Conservation (phyloP, 2,113 vertebrate genomes). For the Embiotoca jacksoni region DNA sequence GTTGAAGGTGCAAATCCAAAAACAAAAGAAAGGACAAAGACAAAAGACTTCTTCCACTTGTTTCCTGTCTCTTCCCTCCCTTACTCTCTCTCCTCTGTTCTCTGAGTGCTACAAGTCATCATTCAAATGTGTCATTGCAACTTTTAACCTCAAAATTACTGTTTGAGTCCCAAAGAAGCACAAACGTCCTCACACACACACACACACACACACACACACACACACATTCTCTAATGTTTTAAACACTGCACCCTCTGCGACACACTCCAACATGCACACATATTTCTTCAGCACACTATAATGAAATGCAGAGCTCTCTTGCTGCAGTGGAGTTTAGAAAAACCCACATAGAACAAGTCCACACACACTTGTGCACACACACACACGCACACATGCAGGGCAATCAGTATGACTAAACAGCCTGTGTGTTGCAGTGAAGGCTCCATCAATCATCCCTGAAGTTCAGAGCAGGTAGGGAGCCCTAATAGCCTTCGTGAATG, state of each 20-base stretch:
- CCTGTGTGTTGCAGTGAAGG: slow-evolving; percentile 61
- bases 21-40: no score
- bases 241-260: neutral
- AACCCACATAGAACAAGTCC: slow-evolving; percentile 12
- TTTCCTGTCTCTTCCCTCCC: neutral
- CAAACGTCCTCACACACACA: neutral
- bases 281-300: neutral
- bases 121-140: slow-evolving; percentile 21
- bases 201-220: neutral
- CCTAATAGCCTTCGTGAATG: slow-evolving; percentile 53
- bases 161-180: slow-evolving; percentile 16
- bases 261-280: neutral
- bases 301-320: slow-evolving; percentile 7
- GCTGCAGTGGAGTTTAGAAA: slow-evolving; percentile 11
- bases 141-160: slow-evolving; percentile 33
- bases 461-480: slow-evolving; percentile 53
- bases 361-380: slow-evolving; percentile 14
- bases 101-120: slow-evolving; percentile 21
- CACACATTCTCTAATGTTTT: neutral
- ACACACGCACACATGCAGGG: slow-evolving; percentile 31
- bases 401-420: slow-evolving; percentile 71
- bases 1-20: neutral
- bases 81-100: neutral
- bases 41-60: no score
- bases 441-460: slow-evolving; percentile 69